Conservation (phyloP, 2,113 vertebrate genomes). For the Platichthys stellatus region DNA sequence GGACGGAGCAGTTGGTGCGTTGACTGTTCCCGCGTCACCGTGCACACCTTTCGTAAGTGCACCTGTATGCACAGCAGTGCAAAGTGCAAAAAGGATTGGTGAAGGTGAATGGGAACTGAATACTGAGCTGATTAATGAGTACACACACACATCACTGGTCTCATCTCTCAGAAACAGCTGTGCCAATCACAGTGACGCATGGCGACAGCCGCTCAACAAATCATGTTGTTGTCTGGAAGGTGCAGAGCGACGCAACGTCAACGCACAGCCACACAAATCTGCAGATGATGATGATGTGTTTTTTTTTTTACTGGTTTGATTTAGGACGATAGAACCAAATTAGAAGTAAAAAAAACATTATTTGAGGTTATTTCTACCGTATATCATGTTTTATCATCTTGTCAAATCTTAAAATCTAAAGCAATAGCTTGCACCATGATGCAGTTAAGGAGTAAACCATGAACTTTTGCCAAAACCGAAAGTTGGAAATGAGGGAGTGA, state of each 20-base stretch:
- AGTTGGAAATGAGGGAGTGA: too few relatives aligned
- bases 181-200: not conserved
- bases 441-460: too few relatives aligned
- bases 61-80: not conserved
- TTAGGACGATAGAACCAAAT: not conserved
- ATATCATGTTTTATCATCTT: too few relatives aligned
- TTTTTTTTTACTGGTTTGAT: not conserved
- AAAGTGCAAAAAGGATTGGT: not conserved
- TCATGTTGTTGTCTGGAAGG: not conserved
- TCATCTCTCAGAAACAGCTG: slow-evolving; percentile 5
- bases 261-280: not conserved
- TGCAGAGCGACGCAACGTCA: not conserved
- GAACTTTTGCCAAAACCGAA: too few relatives aligned
- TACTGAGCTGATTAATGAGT: slow-evolving; percentile 5
- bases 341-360: too few relatives aligned
- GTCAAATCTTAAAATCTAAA: too few relatives aligned
- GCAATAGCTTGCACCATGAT: too few relatives aligned
- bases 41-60: not conserved
- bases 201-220: not conserved
- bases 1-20: not conserved
- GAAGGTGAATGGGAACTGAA: not conserved
- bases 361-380: too few relatives aligned
- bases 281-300: not conserved
- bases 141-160: not conserved
- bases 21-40: not conserved